phyloP scores from a whole-genome alignment of 1,140 invertebrate genomes.

The Drosophila parabipectinata region DNA sequence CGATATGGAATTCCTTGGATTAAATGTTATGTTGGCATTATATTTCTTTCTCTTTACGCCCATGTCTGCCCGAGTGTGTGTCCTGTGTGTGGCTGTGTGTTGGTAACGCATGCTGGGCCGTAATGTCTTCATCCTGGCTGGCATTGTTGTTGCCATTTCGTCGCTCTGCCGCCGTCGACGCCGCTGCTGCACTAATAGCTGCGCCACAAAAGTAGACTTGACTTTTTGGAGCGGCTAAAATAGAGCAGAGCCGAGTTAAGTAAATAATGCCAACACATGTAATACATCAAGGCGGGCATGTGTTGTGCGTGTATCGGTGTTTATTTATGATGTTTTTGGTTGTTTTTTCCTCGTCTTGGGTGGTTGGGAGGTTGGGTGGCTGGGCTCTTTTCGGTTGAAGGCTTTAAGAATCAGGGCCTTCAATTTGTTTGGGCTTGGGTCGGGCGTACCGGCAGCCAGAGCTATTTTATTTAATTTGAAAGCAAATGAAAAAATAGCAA shows the following conservation, averaged over 20 bases:
- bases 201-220: slow-evolving; percentile 73
- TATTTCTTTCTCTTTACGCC: slow-evolving; percentile 78
- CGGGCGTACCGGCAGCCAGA: not conserved
- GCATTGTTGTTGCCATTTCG: slow-evolving; percentile 45
- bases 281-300: slow-evolving; percentile 64
- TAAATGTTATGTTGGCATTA: slow-evolving; percentile 83
- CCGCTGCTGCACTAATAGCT: slow-evolving; percentile 72
- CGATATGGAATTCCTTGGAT: slow-evolving; percentile 80
- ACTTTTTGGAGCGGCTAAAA: slow-evolving; percentile 79
- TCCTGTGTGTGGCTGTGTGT: slow-evolving; percentile 27
- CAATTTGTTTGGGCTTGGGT: slow-evolving; percentile 49
- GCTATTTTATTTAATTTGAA: slow-evolving; percentile 76
- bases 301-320: slow-evolving; percentile 18
- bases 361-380: not conserved
- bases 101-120: slow-evolving; percentile 73
- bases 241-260: slow-evolving; percentile 76
- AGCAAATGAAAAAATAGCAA: slow-evolving; percentile 51
- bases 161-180: slow-evolving; percentile 20
- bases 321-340: slow-evolving; percentile 62
- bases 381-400: slow-evolving; percentile 11
- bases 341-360: slow-evolving; percentile 1
- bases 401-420: slow-evolving; percentile 44
- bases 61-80: slow-evolving; percentile 39
- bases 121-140: slow-evolving; percentile 69
- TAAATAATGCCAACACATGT: slow-evolving; percentile 82